These are phyloP conservation scores for Turritopsis dohrnii DNA, from an alignment of 30 jellyfish, hydroid and myxozoan genomes.

Conservation along the genomic window DNA sequence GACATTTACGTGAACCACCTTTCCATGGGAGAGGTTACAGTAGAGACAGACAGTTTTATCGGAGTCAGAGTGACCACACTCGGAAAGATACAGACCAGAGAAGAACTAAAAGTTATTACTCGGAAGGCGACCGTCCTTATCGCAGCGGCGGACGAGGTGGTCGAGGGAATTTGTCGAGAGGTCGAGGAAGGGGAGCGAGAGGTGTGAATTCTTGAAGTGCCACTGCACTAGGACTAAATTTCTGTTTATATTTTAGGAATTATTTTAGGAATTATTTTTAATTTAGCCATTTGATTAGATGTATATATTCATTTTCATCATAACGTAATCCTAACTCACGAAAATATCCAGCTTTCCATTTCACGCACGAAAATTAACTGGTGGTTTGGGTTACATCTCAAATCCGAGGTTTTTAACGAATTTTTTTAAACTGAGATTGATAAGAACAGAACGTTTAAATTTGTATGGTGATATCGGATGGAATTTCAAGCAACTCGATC, in stretches of 20 bases:
- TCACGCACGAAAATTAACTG: no score
- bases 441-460: no score
- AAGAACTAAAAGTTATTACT: background rate
- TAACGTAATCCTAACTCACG: background rate
- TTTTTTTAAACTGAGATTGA: no score
- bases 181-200: slow-evolving; percentile 19
- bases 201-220: background rate
- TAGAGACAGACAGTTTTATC: slow-evolving; percentile 5
- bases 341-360: background rate
- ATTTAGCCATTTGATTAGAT: background rate
- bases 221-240: background rate
- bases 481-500: no score
- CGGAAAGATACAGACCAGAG: slow-evolving; percentile 20
- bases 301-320: background rate
- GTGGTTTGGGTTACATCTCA: no score
- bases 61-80: slow-evolving; percentile 39
- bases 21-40: slow-evolving; percentile 19
- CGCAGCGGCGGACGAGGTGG: slow-evolving; percentile 14
- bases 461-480: no score
- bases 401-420: no score
- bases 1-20: background rate
- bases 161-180: background rate
- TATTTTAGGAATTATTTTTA: background rate
- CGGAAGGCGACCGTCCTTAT: slow-evolving; percentile 25
- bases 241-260: background rate